Base-by-base conservation (phyloP, 2,888 invertebrate genomes). In the Mylabris sibirica region DNA sequence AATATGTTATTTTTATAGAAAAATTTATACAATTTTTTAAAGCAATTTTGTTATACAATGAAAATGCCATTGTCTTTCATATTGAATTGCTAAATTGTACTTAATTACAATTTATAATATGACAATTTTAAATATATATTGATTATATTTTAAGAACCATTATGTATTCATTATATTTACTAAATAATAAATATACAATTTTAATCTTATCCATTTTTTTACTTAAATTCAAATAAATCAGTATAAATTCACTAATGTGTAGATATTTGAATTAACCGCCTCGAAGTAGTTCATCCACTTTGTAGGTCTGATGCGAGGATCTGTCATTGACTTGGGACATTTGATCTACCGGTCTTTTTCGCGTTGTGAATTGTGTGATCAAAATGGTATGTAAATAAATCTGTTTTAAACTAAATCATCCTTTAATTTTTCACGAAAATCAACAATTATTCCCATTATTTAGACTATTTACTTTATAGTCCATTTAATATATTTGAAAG, bases 301-400 rank as follows among this genome's bases (percentile, higher is more conserved):
- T 6, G 49, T 49, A 49, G 49, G 6, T 49, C 20, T 49, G 17
- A 6, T 20, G 49, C 20, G 0, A 6, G 5, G 20, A 17, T 8
- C 49, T 20, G 20, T 49, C 49, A 49, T 11, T 53, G 1, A 11
- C 2, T 20, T 22, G 3, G 53, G 8, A 53, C 22, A 53, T 22
- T 22, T 20, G 53, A 22, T 2, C 53, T 53, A 53, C 53, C 66
- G 63, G 76, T 69, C 78, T 80, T 80, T 82, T 82, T 81, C 77
- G 77, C 67, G 75, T 72, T 71, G 75, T 77, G 75, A 75, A 72
- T 72, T 77, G 78, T 71, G 65, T 68, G 74, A 73, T 73, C 78
- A 82, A 81, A 81, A 83, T 83, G 83, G 82, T 82, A 82, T 63
- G 83, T 81, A 73, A 77, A 77, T 75, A 76, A 80, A 76, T 81